Evolutionary conservation across 1,140 invertebrate species (phyloP), one percentile per base, ranked within the genome.

Genomic region (Neodiprion virginianus): DNA sequence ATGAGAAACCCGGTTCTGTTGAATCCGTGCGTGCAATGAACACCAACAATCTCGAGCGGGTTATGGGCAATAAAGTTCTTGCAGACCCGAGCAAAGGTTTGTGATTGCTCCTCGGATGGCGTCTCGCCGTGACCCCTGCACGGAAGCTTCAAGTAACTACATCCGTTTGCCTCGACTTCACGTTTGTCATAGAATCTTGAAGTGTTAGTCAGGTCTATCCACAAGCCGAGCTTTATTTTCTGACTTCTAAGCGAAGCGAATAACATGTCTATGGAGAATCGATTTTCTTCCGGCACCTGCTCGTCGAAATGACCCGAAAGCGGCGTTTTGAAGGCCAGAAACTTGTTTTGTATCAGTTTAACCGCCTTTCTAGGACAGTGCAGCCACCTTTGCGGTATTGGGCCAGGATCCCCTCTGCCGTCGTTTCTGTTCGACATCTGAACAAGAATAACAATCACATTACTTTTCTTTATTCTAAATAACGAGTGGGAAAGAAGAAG

Each of bases 11-110:
- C 99, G 40, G 97, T 99, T 80, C 99, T 90, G 87, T 99, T 99
- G 83, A 99, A 99, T 0, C 98, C 99, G 90, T 99, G 98, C 1
- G 98, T 99, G 84, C 98, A 99, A 86, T 99, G 99, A 48, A 99
- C 95, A 68, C 93, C 96, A 77, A 98, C 94, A 17, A 93, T 88
- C 80, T 96, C 92, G 74, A 95, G 85, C 5, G 96, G 96, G 86
- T 94, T 88, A 79, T 96, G 90, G n/a, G 89, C 87, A 47, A 97
- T 93, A 80, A 97, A 98, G 69, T 92, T 92, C 50, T 91, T 90
- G 75, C 96, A 96, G 61, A 96, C 82, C 76, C 93, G 85, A 66
- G 97, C 92, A 86, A 99, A 99, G 47, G 89, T 88, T 80, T 89
- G 89, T 0, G 93, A 95, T 86, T 97, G 96, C 47, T 97, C 95